A percentile compares a stretch with the other conserved stretches of the same genome.
Evolutionary conservation across 1,140 invertebrate genomes (phyloP).

Genomic region (Hestina assimilis): DNA sequence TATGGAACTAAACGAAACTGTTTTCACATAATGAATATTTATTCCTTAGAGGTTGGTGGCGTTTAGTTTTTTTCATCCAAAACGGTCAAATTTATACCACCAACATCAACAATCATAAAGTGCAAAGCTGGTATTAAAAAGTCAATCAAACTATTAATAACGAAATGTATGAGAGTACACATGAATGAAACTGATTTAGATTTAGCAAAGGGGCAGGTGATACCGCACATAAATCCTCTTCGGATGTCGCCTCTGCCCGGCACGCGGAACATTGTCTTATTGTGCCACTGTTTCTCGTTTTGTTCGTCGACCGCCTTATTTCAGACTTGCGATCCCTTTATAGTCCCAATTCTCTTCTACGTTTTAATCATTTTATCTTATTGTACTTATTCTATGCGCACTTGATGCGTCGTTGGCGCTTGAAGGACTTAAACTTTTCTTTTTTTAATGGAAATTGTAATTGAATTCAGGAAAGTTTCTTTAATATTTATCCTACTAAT

Average conservation of each 20-base stretch:
- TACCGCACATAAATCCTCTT: constrained; percentile 55
- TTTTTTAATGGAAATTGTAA: background rate
- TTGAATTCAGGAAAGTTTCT: background rate
- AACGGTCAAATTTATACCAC: too few relatives aligned
- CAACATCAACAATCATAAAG: background rate
- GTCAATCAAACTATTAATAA: background rate
- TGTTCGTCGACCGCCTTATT: constrained; percentile 53
- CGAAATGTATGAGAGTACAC: constrained; percentile 15
- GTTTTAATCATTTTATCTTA: constrained; percentile 26
- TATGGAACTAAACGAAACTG: too few relatives aligned
- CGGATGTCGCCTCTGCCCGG: constrained; percentile 47
- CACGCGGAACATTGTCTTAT: constrained; percentile 63
- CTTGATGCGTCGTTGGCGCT: constrained; percentile 1
- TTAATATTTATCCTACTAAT: too few relatives aligned
- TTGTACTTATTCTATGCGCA: constrained; percentile 7
- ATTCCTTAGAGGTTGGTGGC: too few relatives aligned
- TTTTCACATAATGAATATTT: too few relatives aligned
- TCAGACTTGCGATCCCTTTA: constrained; percentile 51
- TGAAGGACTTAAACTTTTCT: background rate
- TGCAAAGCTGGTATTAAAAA: background rate
- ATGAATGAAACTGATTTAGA: constrained; percentile 49
- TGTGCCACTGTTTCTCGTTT: constrained; percentile 41
- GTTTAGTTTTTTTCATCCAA: background rate
- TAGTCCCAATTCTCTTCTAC: constrained; percentile 33
- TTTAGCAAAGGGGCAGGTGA: constrained; percentile 52